A percentile compares a stretch with the other conserved stretches of the same genome.
Conservation (phyloP, 2,797 vertebrate genomes). For the Rousettus madagascariensis region DNA sequence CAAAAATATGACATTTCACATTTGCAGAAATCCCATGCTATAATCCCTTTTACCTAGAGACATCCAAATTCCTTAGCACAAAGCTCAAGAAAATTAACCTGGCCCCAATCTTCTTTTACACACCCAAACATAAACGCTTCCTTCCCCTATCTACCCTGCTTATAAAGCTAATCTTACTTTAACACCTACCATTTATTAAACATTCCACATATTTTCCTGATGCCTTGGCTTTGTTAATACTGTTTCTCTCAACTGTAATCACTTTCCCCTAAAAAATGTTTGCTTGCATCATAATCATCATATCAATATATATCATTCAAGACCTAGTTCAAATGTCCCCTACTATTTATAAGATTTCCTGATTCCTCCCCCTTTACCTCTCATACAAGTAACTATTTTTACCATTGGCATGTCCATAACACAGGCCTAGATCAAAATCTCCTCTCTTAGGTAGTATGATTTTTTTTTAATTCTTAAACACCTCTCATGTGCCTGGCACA, state of each 20-base stretch:
- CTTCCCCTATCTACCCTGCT: not conserved
- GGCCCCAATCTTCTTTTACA: not conserved
- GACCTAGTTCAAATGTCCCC: not conserved
- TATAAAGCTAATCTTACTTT: not conserved
- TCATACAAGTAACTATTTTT: constrained; percentile 4
- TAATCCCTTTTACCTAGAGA: not conserved
- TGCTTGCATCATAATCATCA: not conserved
- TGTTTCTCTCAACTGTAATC: not conserved
- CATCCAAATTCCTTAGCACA: not conserved
- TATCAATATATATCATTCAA: not conserved
- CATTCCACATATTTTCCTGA: not conserved
- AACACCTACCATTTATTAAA: not conserved
- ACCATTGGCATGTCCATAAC: not conserved
- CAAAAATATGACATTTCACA: not conserved
- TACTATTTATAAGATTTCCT: not conserved
- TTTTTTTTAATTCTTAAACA: constrained; percentile 18
- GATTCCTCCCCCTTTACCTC: not conserved
- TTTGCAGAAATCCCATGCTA: constrained; percentile 32
- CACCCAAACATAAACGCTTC: not conserved
- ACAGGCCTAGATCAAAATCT: not conserved
- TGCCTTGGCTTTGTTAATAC: not conserved
- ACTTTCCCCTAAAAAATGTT: not conserved
- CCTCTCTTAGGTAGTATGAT: not conserved
- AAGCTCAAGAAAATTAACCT: not conserved
- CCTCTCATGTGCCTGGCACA: not conserved